These are phyloP conservation scores for Pelecanoides urinatrix DNA, from an alignment of 2,113 vertebrate genomes.

Conservation along the genomic window DNA sequence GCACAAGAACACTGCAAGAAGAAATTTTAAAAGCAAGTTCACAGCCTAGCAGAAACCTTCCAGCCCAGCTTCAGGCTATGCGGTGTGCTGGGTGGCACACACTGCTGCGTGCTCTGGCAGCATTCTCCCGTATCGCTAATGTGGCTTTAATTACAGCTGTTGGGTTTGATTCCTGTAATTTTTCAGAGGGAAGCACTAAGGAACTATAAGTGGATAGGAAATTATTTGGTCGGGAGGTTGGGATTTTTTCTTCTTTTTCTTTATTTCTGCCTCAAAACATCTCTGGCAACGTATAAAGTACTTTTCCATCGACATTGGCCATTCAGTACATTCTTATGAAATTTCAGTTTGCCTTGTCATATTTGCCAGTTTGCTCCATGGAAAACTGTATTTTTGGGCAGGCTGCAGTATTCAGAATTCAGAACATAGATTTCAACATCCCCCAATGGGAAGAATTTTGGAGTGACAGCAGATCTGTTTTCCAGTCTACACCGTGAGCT, in stretches of 20 bases:
- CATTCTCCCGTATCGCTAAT: not conserved
- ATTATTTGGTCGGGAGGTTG: not conserved
- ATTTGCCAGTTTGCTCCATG: not conserved
- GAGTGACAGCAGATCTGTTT: not conserved
- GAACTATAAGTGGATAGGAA: not conserved
- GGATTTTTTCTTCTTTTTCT: not conserved
- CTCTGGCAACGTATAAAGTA: not conserved
- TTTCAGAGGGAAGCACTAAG: not conserved
- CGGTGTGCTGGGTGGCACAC: not conserved
- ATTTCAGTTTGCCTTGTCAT: not conserved
- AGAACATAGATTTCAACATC: slow-evolving; percentile 10
- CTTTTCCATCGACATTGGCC: not conserved
- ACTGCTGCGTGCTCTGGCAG: not conserved
- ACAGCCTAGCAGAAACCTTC: not conserved
- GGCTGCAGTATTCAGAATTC: not conserved
- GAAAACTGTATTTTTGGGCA: not conserved
- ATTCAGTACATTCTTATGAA: not conserved
- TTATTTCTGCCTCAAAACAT: not conserved
- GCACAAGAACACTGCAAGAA: not conserved
- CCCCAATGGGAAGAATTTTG: not conserved
- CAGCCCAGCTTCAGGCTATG: not conserved
- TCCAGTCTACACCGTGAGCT: not conserved
- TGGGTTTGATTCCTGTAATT: not conserved
- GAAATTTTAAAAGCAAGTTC: not conserved
- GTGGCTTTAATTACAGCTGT: not conserved